Conservation (phyloP, 1,140 invertebrate species). For the Copidosoma floridanum region DNA sequence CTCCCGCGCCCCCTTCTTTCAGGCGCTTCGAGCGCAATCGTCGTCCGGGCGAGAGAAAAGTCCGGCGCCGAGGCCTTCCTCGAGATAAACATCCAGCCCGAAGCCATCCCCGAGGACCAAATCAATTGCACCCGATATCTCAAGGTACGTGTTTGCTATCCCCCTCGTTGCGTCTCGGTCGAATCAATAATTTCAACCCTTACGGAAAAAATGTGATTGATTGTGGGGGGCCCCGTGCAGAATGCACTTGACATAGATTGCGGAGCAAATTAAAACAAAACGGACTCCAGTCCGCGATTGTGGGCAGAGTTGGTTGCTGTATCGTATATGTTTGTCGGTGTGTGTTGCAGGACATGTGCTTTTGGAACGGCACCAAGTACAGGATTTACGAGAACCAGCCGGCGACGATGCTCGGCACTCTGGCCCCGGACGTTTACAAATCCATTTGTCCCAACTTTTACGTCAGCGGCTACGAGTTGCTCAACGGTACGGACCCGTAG, state of each 20-base stretch:
- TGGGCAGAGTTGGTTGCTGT: neutral
- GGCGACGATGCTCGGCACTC: conserved; percentile 43
- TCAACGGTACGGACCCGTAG: conserved; percentile 53
- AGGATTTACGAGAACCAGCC: conserved; percentile 55
- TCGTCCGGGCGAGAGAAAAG: conserved; percentile 37
- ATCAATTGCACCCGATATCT: conserved; percentile 46
- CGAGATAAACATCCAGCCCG: conserved; percentile 41
- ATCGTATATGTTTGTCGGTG: neutral
- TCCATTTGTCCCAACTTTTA: conserved; percentile 42
- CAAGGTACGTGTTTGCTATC: no score
- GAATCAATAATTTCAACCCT: no score
- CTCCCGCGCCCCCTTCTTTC: no score
- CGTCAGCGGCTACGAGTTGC: conserved; percentile 42
- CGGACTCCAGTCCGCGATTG: no score
- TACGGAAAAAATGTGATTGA: no score
- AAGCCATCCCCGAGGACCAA: conserved; percentile 27
- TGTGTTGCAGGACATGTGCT: conserved; percentile 51
- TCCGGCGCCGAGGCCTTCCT: conserved; percentile 39
- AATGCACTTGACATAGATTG: no score
- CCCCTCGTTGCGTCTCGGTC: no score
- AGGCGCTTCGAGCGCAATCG: conserved; percentile 34
- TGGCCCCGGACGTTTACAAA: conserved; percentile 42
- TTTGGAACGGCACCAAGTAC: conserved; percentile 49
- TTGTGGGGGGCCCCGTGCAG: no score
- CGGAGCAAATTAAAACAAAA: no score